Evolutionary conservation across 2,113 vertebrate species (phyloP).

Genomic region (Phaetusa simplex): DNA sequence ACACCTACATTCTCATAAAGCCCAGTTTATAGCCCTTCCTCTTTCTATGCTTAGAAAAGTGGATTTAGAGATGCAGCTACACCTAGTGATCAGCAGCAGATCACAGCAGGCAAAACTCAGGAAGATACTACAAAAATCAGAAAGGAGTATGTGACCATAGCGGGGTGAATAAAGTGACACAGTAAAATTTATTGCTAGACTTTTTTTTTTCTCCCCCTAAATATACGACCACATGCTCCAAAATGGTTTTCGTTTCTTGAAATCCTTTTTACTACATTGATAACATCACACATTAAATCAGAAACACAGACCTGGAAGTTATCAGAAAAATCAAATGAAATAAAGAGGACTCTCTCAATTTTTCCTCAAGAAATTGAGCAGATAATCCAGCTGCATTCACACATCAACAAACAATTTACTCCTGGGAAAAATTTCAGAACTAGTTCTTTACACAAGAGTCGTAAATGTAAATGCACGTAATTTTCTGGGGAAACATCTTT

Average conservation of each 20-base stretch:
- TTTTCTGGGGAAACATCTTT: background rate
- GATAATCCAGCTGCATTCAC: background rate
- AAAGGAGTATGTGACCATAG: background rate
- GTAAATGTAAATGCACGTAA: background rate
- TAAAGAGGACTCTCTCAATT: background rate
- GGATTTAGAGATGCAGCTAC: slow-evolving; percentile 76
- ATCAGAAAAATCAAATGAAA: background rate
- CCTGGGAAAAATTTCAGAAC: background rate
- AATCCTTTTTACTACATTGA: background rate
- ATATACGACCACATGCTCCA: background rate
- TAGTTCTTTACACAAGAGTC: background rate
- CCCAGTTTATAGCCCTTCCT: background rate
- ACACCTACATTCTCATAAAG: background rate
- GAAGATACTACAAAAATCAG: background rate
- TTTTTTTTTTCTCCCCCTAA: background rate
- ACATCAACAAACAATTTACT: background rate
- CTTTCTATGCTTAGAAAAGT: background rate
- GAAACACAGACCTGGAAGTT: background rate
- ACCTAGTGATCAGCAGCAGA: slow-evolving; percentile 74
- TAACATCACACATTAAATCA: background rate
- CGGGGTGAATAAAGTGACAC: background rate
- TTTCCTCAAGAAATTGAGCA: background rate
- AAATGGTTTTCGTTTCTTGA: background rate
- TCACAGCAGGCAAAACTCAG: slow-evolving; percentile 43
- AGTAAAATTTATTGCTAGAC: background rate